These are phyloP conservation scores for Caenorhabditis sp. DNA, from an alignment of 2,888 invertebrate genomes.

Conservation along the genomic window DNA sequence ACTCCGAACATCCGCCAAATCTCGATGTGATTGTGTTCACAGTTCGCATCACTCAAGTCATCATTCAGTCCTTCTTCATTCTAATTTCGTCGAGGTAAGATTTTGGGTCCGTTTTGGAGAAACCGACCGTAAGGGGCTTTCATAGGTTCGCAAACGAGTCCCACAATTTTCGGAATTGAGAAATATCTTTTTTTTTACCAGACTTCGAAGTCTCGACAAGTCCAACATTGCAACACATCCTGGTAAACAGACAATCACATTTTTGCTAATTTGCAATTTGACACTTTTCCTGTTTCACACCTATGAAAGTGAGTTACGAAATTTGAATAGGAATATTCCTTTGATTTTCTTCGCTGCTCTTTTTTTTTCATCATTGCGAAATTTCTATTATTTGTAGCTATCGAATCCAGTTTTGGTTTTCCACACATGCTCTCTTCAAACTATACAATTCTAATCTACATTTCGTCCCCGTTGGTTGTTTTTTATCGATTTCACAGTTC, in stretches of 20 bases:
- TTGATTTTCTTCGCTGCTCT: no score
- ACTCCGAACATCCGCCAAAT: background rate
- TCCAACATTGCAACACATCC: slow-evolving; percentile 36
- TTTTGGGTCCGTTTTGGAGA: no score
- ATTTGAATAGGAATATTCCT: no score
- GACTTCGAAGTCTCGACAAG: slow-evolving; percentile 38
- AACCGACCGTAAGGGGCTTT: no score
- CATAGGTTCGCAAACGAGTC: no score
- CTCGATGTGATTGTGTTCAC: slow-evolving; percentile 54
- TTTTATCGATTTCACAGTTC: slow-evolving; percentile 32
- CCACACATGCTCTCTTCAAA: slow-evolving; percentile 27
- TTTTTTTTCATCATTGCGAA: background rate
- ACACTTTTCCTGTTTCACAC: slow-evolving; percentile 64
- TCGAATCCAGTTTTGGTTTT: slow-evolving; percentile 57
- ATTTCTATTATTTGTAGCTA: slow-evolving; percentile 34
- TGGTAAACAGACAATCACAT: slow-evolving; percentile 68
- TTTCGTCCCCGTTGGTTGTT: slow-evolving; percentile 37
- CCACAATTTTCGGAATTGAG: no score
- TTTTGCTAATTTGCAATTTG: slow-evolving; percentile 65
- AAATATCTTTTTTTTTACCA: slow-evolving; percentile 13
- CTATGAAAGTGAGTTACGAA: slow-evolving; percentile 40
- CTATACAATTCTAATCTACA: slow-evolving; percentile 44
- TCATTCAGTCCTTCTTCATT: slow-evolving; percentile 66
- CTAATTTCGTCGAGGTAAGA: slow-evolving; percentile 53
- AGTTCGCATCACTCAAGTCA: slow-evolving; percentile 61